phyloP scores from a whole-genome alignment of 1,140 invertebrate genomes.

The Macrotrachela quadricornifera region DNA sequence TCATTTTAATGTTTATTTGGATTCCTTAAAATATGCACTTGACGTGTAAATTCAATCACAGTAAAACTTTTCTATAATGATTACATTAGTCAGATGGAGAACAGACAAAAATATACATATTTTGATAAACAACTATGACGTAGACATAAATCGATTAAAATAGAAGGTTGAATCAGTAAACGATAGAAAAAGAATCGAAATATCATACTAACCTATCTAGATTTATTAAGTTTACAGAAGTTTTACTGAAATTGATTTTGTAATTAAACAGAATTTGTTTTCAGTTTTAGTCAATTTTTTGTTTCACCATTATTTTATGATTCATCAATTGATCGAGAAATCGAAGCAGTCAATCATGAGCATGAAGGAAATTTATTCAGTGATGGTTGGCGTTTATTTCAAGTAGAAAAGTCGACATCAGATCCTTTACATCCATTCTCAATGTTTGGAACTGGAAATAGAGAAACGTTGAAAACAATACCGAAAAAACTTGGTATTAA shows the following conservation, averaged over 20 bases:
- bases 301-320: slow-evolving; percentile 70
- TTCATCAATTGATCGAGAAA: slow-evolving; percentile 62
- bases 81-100: neutral
- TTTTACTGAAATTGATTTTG: too few species aligned
- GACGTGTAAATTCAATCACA: slow-evolving; percentile 53
- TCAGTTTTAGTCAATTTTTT: slow-evolving; percentile 81
- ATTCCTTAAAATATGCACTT: slow-evolving; percentile 50
- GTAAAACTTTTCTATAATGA: slow-evolving; percentile 9
- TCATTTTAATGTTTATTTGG: slow-evolving; percentile 75
- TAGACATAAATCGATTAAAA: slow-evolving; percentile 2
- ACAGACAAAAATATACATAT: neutral
- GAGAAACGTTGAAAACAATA: slow-evolving; percentile 50
- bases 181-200: too few species aligned
- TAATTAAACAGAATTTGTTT: slow-evolving; percentile 8
- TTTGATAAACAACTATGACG: neutral
- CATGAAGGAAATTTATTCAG: slow-evolving; percentile 74
- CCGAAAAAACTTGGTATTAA: slow-evolving; percentile 56
- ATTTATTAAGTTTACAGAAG: too few species aligned
- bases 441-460: slow-evolving; percentile 77
- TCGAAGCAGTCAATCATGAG: slow-evolving; percentile 84
- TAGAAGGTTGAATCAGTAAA: too few species aligned
- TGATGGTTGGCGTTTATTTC: slow-evolving; percentile 64
- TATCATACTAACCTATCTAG: too few species aligned
- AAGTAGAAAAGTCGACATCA: slow-evolving; percentile 58
- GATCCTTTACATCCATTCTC: slow-evolving; percentile 55